Evolutionary conservation across 1,140 invertebrate species (phyloP), one percentile per base, ranked within the genome.

Genomic region (Calephelis virginiensis): DNA sequence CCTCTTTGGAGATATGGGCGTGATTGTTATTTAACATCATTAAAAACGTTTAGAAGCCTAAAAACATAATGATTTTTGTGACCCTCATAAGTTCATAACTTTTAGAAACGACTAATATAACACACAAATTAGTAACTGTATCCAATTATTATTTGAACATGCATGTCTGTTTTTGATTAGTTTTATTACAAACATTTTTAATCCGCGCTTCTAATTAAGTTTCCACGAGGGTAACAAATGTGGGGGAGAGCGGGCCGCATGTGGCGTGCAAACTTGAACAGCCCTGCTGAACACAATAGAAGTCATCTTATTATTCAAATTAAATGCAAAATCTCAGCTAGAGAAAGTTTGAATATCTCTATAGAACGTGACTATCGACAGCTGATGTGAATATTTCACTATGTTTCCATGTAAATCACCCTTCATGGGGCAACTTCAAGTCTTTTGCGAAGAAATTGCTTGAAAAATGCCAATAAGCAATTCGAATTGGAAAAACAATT

Each of bases 361-460:
- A 86, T 82, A 82, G 81, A 81, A 86, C 83, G 78, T 85, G 84
- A 88, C 83, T 83, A 85, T 85, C 75, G 81, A 75, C 75, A 76
- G 73, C 77, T 82, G 83, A 89, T 82, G 83, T 81, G 79, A 83
- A 88, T 86, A 86, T 90, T 82, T 87, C 78, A 83, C 80, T 80
- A 80, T 82, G 73, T 88, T 85, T 85, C 72, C 77, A 86, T 86
- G 81, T 83, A 87, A 88, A 87, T 88, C 46, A 68, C 64, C 69
- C 74, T 76, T 79, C 67, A 50, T 63, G 62, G 73, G 70, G 71
- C 71, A 75, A 71, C 28, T 67, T 71, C 49, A 66, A 63, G 66
- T 61, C 61, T 78, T 78, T 70, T 69, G 68, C 67, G 67, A 74
- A 61, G 73, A 80, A 82, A 80, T 73, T 68, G 71, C 72, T 75